Evolutionary conservation across 35 echinoderm and acorn worm species (phyloP).

Genomic region (Acanthaster planci): DNA sequence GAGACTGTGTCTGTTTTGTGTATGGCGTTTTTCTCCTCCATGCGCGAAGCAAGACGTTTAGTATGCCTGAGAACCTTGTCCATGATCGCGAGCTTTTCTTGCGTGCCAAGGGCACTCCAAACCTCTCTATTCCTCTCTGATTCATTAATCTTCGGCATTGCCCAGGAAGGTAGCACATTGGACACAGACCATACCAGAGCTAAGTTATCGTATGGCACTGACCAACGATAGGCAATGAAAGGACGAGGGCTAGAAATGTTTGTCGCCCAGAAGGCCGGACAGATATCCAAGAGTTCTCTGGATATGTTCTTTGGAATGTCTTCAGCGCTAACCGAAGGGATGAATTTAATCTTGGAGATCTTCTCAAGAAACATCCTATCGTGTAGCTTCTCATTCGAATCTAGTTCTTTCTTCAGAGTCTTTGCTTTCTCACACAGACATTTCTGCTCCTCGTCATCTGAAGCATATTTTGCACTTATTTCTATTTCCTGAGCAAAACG

Average conservation of each 20-base stretch:
- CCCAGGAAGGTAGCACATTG: not conserved
- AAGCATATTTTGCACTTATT: not conserved
- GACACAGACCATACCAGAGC: not conserved
- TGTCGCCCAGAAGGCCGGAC: not conserved
- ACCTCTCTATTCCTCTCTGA: not conserved
- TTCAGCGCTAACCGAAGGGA: slow-evolving; percentile 15
- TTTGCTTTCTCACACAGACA: not conserved
- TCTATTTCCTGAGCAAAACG: slow-evolving; percentile 4
- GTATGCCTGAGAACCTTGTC: not conserved
- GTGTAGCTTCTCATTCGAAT: not conserved
- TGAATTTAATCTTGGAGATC: not conserved
- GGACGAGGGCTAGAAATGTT: not conserved
- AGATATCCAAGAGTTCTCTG: not conserved
- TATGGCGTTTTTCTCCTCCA: not conserved
- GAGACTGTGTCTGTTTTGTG: not conserved
- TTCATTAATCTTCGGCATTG: not conserved
- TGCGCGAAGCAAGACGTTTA: not conserved
- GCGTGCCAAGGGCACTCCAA: not conserved
- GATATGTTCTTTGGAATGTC: too few species aligned
- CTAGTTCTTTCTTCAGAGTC: not conserved
- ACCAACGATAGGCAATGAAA: not conserved
- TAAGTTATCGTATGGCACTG: not conserved
- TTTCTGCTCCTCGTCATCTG: not conserved
- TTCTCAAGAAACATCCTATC: not conserved
- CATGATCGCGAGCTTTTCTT: not conserved